Base-by-base conservation (phyloP, 1,140 invertebrate genomes). In the Lethocerus indicus region DNA sequence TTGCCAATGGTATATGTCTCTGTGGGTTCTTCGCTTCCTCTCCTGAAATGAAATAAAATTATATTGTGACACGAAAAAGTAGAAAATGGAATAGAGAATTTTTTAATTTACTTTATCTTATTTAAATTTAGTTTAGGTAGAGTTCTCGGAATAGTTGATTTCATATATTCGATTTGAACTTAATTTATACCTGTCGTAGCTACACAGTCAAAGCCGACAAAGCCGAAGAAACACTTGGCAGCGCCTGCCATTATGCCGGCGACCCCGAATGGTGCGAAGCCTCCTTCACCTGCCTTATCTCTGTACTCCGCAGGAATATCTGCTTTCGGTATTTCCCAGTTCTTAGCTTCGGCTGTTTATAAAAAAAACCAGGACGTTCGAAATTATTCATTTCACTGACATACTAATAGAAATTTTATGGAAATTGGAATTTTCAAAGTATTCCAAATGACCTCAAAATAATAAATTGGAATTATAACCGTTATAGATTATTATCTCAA, bases 201-300 rank as follows among this genome's bases (percentile, higher is more conserved):
- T 36, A 92, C 88, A 52, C 83, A 85, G 59, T 91, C 87, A 57
- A 87, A 66, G 0, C 83, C 87, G 13, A 90, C 81, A 57, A 85
- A 92, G 0, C 86, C 87, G 59, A 88, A 92, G 58, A 92, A 91
- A 64, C 85, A 89, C 4, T 83, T 84, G 0, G 88, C 88, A 2
- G 88, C 87, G 18, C 85, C 86, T 2, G 79, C 73, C 20, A 85
- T 66, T 0, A 87, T 78, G 6, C 87, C 87, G 2, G 71, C 69
- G 4, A 88, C 59, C 0, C 87, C 87, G 62, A 76, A 90, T 0
- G 87, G 87, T 62, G 84, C 73, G 59, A 91, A 92, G 2, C 86
- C 87, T 2, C 87, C 86, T 0, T 61, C 65, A 12, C 58, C 57
- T 1, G 81, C 82, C 2, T 59, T 59, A 5, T 80, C 81, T n/a